A percentile compares a stretch with the other conserved stretches of the same genome.
These are phyloP conservation scores for Mya arenaria DNA, from an alignment of 1,140 invertebrate genomes.

Conservation along the genomic window DNA sequence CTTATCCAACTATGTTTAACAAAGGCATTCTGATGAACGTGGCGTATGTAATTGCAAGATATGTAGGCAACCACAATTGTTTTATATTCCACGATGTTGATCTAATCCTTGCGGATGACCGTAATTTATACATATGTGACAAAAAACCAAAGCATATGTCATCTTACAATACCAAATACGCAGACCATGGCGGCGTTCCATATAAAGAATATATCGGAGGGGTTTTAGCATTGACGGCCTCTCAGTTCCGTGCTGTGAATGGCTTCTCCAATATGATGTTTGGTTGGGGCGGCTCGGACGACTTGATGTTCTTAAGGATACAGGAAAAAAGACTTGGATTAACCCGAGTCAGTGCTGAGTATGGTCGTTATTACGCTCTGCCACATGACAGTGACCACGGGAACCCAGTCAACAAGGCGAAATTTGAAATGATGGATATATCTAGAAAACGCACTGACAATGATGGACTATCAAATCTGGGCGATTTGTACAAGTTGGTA, in stretches of 20 bases:
- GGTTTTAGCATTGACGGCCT: slow-evolving; percentile 65
- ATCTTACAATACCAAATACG: too few relatives aligned
- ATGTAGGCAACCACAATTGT: slow-evolving; percentile 85
- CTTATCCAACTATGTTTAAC: slow-evolving; percentile 86
- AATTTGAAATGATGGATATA: not conserved
- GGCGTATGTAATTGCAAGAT: slow-evolving; percentile 92
- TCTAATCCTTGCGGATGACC: slow-evolving; percentile 83
- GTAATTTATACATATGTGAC: slow-evolving; percentile 84
- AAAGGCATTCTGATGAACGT: slow-evolving; percentile 96
- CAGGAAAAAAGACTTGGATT: not conserved
- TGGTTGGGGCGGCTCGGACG: slow-evolving; percentile 86
- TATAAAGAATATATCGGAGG: slow-evolving; percentile 69
- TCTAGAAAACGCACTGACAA: not conserved
- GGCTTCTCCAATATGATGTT: slow-evolving; percentile 95
- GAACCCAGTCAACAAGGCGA: slow-evolving; percentile 1
- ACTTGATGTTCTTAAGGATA: slow-evolving; percentile 60
- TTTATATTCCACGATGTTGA: slow-evolving; percentile 98
- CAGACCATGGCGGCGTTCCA: slow-evolving; percentile 61
- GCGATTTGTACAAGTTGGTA: not conserved
- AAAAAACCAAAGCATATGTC: too few relatives aligned
- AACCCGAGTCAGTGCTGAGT: not conserved
- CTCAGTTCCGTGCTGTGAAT: slow-evolving; percentile 89
- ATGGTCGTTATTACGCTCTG: not conserved
- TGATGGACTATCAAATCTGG: slow-evolving; percentile 9
- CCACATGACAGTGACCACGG: not conserved